Evolutionary conservation across 2,888 invertebrate species (phyloP).

Genomic region (Pemphredon lugubris): DNA sequence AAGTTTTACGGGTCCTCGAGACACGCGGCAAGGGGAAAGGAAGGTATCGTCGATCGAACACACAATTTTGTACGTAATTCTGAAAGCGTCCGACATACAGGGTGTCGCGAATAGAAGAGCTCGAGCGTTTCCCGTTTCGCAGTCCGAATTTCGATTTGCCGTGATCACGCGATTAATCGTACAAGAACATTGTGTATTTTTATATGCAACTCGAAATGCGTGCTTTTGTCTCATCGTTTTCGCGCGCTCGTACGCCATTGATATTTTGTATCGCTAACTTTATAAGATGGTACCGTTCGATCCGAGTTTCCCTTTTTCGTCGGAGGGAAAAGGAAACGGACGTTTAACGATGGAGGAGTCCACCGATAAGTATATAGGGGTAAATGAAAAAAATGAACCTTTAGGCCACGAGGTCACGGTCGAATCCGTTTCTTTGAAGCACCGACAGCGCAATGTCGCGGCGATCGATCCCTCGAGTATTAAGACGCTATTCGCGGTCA

Average conservation of each 20-base stretch:
- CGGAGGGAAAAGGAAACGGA: not conserved
- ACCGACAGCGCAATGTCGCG: constrained; percentile 22
- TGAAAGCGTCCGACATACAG: constrained; percentile 45
- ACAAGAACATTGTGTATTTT: constrained; percentile 52
- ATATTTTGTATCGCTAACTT: constrained; percentile 50
- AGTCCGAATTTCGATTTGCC: constrained; percentile 39
- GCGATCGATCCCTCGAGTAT: not conserved
- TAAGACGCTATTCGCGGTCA: constrained; percentile 19
- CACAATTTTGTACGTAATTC: constrained; percentile 33
- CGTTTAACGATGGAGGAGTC: not conserved
- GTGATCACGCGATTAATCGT: constrained; percentile 36
- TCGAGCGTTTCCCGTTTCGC: constrained; percentile 32
- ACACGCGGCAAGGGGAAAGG: no score
- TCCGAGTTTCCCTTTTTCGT: constrained; percentile 1
- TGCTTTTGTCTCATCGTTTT: constrained; percentile 50
- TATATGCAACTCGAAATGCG: constrained; percentile 50
- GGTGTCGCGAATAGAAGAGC: constrained; percentile 37
- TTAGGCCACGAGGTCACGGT: not conserved
- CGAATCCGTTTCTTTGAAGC: constrained; percentile 3
- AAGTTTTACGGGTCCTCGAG: no score
- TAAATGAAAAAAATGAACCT: not conserved
- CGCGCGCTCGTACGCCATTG: constrained; percentile 48
- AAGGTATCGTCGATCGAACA: constrained; percentile 3
- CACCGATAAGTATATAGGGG: not conserved
- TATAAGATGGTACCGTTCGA: constrained; percentile 24